Percentiles rank a stretch among this genome's conserved stretches.
Conservation (phyloP, 2,113 vertebrate species). For the Osmerus eperlanus region DNA sequence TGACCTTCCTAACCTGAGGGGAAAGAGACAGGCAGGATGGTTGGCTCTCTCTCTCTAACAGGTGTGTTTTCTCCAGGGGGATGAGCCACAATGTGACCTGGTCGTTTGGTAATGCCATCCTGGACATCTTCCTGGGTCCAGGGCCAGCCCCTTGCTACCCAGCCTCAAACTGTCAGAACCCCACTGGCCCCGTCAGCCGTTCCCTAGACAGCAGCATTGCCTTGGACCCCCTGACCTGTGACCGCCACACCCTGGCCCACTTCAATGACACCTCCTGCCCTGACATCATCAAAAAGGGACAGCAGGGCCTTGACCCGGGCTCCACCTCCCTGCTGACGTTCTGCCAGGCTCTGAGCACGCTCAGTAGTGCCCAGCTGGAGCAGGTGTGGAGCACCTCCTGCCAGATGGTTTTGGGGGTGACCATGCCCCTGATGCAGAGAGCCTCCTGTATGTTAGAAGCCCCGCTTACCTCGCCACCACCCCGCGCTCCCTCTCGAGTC, state of each 20-base stretch:
- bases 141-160: conserved; percentile 42
- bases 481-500: conserved; percentile 5
- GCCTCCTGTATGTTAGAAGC: too few relatives aligned
- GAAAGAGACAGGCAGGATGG: too few relatives aligned
- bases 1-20: too few relatives aligned
- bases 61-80: conserved; percentile 65
- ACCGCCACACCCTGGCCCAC: conserved; percentile 46
- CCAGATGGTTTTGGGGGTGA: too few relatives aligned
- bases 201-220: conserved; percentile 6
- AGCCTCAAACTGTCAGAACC: conserved; percentile 44
- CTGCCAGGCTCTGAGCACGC: conserved; percentile 57
- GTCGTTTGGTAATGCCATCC: conserved; percentile 65
- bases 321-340: conserved; percentile 40
- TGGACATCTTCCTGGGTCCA: conserved; percentile 62
- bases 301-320: not conserved
- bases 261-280: conserved; percentile 69
- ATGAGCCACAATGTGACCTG: conserved; percentile 74
- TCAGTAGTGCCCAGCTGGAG: conserved; percentile 47
- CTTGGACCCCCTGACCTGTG: conserved; percentile 45
- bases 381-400: not conserved
- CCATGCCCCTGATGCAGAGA: too few relatives aligned
- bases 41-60: not conserved
- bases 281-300: conserved; percentile 35
- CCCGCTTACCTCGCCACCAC: too few relatives aligned
- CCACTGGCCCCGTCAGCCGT: conserved; percentile 29